Evolutionary conservation across 2,888 invertebrate species (phyloP).

Genomic region (Prosopocoilus inquinatus): DNA sequence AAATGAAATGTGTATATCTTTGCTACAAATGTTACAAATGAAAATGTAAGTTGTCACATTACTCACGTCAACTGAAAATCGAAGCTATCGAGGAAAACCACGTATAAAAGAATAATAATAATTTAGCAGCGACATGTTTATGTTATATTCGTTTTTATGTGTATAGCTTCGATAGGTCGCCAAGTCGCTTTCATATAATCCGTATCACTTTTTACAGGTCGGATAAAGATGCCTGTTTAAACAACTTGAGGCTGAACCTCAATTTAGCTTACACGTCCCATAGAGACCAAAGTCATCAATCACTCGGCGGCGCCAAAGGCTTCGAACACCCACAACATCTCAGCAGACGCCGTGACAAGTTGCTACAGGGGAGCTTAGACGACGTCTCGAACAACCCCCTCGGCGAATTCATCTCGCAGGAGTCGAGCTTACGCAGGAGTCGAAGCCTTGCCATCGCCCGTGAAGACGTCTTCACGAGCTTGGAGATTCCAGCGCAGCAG

Average conservation of each 20-base stretch:
- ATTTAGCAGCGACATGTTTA: no score
- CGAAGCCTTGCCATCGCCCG: constrained; percentile 74
- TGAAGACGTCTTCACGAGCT: constrained; percentile 72
- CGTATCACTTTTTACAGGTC: constrained; percentile 32
- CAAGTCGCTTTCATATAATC: no score
- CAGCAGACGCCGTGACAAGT: constrained; percentile 26
- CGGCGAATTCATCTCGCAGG: constrained; percentile 27
- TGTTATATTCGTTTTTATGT: no score
- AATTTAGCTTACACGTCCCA: constrained; percentile 18
- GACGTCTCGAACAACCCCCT: constrained; percentile 45
- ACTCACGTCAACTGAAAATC: no score
- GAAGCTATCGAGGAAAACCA: no score
- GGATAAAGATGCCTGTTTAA: constrained; percentile 44
- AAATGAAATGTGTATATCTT: no score
- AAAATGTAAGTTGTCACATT: no score
- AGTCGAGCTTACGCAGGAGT: constrained; percentile 59
- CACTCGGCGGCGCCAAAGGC: constrained; percentile 8
- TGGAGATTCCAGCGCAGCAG: constrained; percentile 61
- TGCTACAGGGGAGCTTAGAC: constrained; percentile 42
- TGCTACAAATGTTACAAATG: no score
- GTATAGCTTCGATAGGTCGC: no score
- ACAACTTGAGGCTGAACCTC: constrained; percentile 41
- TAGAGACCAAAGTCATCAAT: constrained; percentile 33
- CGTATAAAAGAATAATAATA: no score
- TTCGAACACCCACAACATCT: constrained; percentile 20